Evolutionary conservation across 2,113 vertebrate species (phyloP).

Genomic region (Ctenomys sociabilis): DNA sequence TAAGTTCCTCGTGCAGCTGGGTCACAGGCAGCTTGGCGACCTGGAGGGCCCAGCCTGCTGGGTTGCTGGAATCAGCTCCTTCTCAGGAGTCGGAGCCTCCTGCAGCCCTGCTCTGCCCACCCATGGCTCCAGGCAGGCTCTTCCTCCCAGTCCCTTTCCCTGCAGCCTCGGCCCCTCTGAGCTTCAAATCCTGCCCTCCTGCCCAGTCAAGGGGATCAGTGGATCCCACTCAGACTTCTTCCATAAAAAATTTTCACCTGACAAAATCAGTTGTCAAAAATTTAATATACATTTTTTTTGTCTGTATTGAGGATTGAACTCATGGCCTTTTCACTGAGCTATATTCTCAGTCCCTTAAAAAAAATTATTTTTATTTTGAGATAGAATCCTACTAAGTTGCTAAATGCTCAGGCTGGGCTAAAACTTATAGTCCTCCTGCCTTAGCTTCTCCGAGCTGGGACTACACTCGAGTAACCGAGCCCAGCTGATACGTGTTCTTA

Average conservation of each 20-base stretch:
- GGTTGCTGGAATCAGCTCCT: background rate
- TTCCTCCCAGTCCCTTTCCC: background rate
- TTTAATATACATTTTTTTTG: background rate
- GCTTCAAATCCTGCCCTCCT: background rate
- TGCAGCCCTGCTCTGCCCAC: background rate
- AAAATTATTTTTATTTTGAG: background rate
- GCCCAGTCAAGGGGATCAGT: background rate
- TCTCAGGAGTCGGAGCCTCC: background rate
- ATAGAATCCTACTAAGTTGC: background rate
- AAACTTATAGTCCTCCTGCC: background rate
- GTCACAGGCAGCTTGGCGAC: background rate
- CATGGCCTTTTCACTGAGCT: background rate
- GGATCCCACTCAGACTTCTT: background rate
- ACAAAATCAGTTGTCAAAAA: slow-evolving; percentile 5
- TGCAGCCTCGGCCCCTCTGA: background rate
- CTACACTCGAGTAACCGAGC: background rate
- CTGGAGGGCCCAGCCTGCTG: background rate
- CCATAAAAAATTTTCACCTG: background rate
- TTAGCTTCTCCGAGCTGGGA: background rate
- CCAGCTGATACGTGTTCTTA: background rate
- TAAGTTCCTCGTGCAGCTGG: background rate
- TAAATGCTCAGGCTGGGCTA: background rate
- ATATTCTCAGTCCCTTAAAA: background rate
- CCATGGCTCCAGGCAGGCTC: background rate
- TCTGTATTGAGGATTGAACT: background rate